These are phyloP conservation scores for Oncorhynchus masou DNA, from an alignment of 2,113 vertebrate species.

Conservation along the genomic window DNA sequence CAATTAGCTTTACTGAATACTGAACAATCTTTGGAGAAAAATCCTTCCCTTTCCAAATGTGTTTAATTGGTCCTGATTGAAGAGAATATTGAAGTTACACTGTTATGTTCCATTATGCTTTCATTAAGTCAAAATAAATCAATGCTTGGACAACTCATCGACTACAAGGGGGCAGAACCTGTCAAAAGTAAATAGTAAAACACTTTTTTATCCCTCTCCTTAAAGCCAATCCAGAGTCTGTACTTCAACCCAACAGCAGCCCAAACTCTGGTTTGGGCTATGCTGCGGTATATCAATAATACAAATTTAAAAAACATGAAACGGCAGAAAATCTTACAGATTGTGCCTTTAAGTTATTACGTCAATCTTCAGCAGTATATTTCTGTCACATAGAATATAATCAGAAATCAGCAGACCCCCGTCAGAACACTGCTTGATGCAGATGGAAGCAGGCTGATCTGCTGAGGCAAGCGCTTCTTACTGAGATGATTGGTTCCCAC, in stretches of 20 bases:
- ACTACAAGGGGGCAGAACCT: neutral
- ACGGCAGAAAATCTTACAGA: too few relatives aligned
- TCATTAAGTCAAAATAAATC: neutral
- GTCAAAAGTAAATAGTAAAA: neutral
- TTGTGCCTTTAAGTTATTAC: too few relatives aligned
- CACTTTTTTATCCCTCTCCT: neutral
- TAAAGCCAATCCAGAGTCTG: neutral
- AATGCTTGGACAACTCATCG: neutral
- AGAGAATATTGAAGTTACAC: neutral
- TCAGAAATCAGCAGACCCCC: neutral
- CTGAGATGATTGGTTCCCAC: neutral
- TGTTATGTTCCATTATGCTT: neutral
- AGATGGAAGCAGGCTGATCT: neutral
- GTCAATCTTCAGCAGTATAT: too few relatives aligned
- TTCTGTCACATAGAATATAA: constrained; percentile 8
- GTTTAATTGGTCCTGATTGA: neutral
- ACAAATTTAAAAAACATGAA: too few relatives aligned
- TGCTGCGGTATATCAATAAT: too few relatives aligned
- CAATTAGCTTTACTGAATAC: constrained; percentile 7
- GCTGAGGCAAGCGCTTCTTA: neutral
- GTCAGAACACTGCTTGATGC: neutral
- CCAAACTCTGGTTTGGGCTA: too few relatives aligned
- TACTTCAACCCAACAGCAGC: too few relatives aligned
- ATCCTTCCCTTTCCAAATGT: neutral
- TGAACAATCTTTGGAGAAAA: neutral